Conservation (phyloP, 2,113 vertebrate species). For the Gnathonemus longibarbis region DNA sequence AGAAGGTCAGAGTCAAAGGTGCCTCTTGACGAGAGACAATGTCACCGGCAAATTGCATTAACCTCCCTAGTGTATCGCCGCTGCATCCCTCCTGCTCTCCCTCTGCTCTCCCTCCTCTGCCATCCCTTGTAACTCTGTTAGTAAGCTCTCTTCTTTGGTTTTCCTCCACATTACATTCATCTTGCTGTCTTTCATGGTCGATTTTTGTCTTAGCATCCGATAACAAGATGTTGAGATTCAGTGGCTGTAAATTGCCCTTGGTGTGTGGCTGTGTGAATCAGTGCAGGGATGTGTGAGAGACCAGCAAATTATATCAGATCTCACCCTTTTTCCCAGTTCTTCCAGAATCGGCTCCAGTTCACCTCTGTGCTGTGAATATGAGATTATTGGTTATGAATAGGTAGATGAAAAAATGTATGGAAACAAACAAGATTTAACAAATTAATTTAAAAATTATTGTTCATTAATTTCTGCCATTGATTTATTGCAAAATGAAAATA, state of each 20-base stretch:
- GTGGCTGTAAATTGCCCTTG: not conserved
- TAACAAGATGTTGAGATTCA: not conserved
- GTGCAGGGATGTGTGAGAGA: not conserved
- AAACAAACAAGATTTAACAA: not conserved
- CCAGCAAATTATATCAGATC: not conserved
- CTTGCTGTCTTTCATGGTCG: not conserved
- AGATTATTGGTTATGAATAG: not conserved
- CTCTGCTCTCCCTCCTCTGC: not conserved
- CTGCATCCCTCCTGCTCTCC: not conserved
- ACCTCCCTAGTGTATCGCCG: not conserved
- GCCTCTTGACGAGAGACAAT: not conserved
- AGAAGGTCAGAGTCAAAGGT: not conserved
- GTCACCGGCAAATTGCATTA: not conserved
- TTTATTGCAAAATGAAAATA: not conserved
- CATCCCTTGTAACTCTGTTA: not conserved
- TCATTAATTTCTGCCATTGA: not conserved
- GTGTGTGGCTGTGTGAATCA: not conserved
- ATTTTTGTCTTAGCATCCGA: not conserved
- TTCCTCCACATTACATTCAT: not conserved
- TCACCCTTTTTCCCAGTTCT: not conserved
- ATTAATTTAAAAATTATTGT: not conserved
- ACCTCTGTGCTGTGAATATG: not conserved
- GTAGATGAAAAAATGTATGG: not conserved
- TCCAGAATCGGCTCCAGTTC: not conserved
- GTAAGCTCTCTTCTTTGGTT: not conserved